Conservation (phyloP, 92 coral and sea anemone genomes). For the Actinostola sp. region DNA sequence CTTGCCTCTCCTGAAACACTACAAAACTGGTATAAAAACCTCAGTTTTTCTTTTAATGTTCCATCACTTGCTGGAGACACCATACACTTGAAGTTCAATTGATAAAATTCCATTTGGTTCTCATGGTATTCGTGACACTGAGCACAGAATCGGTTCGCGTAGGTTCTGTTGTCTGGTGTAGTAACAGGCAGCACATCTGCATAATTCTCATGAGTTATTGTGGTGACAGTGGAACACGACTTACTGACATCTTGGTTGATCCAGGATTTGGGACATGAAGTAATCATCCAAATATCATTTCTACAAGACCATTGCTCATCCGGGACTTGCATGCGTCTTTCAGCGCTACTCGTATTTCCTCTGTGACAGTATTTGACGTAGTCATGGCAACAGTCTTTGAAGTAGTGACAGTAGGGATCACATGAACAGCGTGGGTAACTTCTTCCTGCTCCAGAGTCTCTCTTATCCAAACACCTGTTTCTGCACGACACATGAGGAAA, state of each 20-base stretch:
- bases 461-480: neutral
- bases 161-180: slow-evolving; percentile 35
- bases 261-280: slow-evolving; percentile 36
- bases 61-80: slow-evolving; percentile 13
- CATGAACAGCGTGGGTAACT: slow-evolving; percentile 9
- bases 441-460: slow-evolving; percentile 1
- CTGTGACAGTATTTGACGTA: slow-evolving; percentile 14
- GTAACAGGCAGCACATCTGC: slow-evolving; percentile 37
- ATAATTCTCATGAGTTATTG: slow-evolving; percentile 20
- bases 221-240: slow-evolving; percentile 3
- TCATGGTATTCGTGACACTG: slow-evolving; percentile 27
- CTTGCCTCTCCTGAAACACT: neutral
- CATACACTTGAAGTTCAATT: slow-evolving; percentile 8
- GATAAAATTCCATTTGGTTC: neutral
- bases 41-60: slow-evolving; percentile 10
- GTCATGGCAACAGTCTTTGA: slow-evolving; percentile 30
- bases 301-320: slow-evolving; percentile 16
- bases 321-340: neutral
- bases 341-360: neutral
- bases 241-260: neutral
- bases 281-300: slow-evolving; percentile 41
- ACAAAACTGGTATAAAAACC: slow-evolving; percentile 26
- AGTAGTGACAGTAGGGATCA: slow-evolving; percentile 25
- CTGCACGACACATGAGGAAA: neutral
- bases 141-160: slow-evolving; percentile 53